phyloP scores from a whole-genome alignment of 2,113 vertebrate species.

The Melozone crissalis region DNA sequence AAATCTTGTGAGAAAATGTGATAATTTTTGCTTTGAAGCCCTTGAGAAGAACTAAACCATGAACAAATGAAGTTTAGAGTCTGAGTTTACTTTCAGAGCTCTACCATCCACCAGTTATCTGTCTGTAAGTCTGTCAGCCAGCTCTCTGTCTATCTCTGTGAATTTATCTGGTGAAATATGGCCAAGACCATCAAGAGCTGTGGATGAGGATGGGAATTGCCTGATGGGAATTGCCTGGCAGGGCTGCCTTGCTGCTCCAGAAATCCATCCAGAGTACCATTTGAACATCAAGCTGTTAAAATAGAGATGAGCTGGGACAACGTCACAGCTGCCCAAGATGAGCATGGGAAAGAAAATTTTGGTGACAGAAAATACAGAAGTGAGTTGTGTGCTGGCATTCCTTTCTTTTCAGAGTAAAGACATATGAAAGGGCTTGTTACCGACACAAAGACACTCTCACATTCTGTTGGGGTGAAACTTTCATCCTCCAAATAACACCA shows the following conservation, averaged over 20 bases:
- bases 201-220: background rate
- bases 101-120: background rate
- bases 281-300: conserved; percentile 61
- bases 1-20: background rate
- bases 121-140: background rate
- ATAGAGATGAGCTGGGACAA: conserved; percentile 71
- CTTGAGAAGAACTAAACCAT: background rate
- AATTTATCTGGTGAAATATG: background rate
- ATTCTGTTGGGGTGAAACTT: conserved; percentile 69
- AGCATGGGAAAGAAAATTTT: conserved; percentile 72
- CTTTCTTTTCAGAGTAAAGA: conserved; percentile 65
- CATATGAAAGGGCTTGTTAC: conserved; percentile 73
- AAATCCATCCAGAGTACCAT: background rate
- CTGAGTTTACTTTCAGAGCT: background rate
- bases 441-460: conserved; percentile 70
- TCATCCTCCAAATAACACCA: conserved; percentile 20
- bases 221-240: background rate
- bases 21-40: background rate
- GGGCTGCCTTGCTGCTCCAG: background rate
- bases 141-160: background rate
- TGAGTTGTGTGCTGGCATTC: conserved; percentile 19
- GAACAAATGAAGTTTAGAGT: background rate
- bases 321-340: conserved; percentile 70
- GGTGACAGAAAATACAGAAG: conserved; percentile 16
- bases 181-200: background rate